phyloP scores from a whole-genome alignment of 2,888 invertebrate species.

The Yponomeuta evonymella region DNA sequence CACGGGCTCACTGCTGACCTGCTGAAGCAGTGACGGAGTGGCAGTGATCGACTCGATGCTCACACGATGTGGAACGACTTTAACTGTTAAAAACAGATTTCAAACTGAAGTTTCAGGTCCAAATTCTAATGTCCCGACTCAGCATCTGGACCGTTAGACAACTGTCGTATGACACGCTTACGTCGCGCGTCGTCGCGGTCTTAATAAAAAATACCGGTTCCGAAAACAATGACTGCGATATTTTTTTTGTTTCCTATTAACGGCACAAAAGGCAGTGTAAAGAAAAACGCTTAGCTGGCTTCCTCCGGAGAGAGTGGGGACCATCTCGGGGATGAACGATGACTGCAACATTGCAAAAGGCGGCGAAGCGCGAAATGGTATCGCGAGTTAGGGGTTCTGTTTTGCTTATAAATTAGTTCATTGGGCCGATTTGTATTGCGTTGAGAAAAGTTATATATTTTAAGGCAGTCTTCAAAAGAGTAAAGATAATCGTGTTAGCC shows the following conservation, averaged over 20 bases:
- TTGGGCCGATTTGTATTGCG: background rate
- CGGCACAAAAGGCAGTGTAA: background rate
- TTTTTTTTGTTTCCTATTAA: background rate
- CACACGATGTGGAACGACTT: too few species aligned
- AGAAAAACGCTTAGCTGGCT: background rate
- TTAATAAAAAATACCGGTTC: background rate
- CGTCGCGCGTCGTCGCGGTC: background rate
- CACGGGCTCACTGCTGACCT: too few species aligned
- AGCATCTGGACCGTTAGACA: background rate
- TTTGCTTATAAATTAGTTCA: background rate
- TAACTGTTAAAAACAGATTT: too few species aligned
- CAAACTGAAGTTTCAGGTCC: background rate
- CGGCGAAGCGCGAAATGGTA: background rate
- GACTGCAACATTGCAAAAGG: slow-evolving; percentile 2
- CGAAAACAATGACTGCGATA: background rate
- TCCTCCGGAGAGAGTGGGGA: background rate
- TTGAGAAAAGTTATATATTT: background rate
- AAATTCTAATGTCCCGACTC: background rate
- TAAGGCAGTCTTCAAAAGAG: too few species aligned
- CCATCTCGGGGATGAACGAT: background rate
- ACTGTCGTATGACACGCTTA: background rate
- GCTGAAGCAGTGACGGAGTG: too few species aligned
- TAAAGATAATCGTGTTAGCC: too few species aligned
- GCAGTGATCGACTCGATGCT: too few species aligned
- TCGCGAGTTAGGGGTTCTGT: background rate